These are phyloP conservation scores for Stenotaenia linearis DNA, from an alignment of 2,888 invertebrate genomes.

Conservation along the genomic window DNA sequence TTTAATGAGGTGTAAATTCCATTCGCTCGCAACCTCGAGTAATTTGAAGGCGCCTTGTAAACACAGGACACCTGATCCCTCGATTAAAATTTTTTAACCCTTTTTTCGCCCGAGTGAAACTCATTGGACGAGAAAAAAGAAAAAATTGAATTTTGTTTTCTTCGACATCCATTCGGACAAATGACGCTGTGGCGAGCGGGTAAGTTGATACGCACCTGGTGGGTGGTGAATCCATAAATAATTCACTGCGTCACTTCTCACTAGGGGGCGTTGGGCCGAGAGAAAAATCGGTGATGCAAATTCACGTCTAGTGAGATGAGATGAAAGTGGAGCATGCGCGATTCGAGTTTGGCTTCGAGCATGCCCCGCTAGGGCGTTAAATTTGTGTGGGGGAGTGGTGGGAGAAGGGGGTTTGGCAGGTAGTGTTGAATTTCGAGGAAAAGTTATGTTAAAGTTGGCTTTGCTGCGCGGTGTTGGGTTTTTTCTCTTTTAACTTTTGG, in stretches of 20 bases:
- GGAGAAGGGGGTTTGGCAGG: background rate
- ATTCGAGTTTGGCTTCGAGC: background rate
- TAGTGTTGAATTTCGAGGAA: background rate
- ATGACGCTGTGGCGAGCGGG: background rate
- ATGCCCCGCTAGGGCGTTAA: background rate
- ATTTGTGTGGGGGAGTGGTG: background rate
- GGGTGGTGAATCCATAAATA: background rate
- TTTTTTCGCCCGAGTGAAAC: too few relatives aligned
- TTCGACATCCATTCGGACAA: background rate
- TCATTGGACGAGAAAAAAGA: too few relatives aligned
- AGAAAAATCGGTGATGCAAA: background rate
- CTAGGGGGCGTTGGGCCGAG: background rate
- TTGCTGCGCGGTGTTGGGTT: background rate
- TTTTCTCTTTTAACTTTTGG: background rate
- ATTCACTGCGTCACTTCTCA: background rate
- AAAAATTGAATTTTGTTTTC: background rate
- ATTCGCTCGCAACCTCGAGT: background rate
- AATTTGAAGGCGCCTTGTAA: background rate
- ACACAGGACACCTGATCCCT: background rate
- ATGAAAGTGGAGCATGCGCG: background rate
- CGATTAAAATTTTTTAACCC: background rate
- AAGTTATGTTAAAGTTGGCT: background rate
- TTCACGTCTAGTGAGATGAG: background rate
- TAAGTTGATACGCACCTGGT: background rate
- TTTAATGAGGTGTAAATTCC: background rate